Evolutionary conservation across 2,888 invertebrate genomes (phyloP).

Genomic region (Globia sparganii): DNA sequence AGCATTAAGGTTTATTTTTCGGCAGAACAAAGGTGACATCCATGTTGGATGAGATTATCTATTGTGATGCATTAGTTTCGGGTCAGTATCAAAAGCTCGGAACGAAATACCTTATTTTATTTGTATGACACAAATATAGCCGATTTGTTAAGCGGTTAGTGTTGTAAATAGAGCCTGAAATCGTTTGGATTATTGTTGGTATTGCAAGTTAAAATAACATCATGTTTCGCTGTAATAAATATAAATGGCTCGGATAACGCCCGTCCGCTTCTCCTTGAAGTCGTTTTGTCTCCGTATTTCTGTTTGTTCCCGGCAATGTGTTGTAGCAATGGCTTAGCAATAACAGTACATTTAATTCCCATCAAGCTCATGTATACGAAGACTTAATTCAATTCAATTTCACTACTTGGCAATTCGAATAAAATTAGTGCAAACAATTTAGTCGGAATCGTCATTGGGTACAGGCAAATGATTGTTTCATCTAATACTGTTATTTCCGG

Average conservation of each 20-base stretch:
- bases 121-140: conserved; percentile 31
- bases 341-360: conserved; percentile 54
- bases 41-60: conserved; percentile 58
- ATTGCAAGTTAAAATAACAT: conserved; percentile 29
- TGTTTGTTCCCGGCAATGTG: conserved; percentile 33
- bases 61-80: conserved; percentile 52
- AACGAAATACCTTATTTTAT: conserved; percentile 36
- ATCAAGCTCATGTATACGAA: conserved; percentile 51
- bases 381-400: conserved; percentile 55
- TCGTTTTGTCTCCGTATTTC: conserved; percentile 46
- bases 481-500: conserved; percentile 74
- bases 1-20: conserved; percentile 60
- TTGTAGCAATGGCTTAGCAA: conserved; percentile 31
- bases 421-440: conserved; percentile 65
- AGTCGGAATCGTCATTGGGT: conserved; percentile 41
- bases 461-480: conserved; percentile 62
- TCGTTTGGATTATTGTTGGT: conserved; percentile 31
- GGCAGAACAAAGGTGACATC: conserved; percentile 56
- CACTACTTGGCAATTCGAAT: conserved; percentile 51
- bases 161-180: conserved; percentile 33
- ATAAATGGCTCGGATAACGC: conserved; percentile 40
- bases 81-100: conserved; percentile 45
- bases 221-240: conserved; percentile 42
- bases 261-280: conserved; percentile 38
- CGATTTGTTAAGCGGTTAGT: conserved; percentile 39